Conservation (phyloP, 2,888 invertebrate genomes). For the Heliconius aoede region DNA sequence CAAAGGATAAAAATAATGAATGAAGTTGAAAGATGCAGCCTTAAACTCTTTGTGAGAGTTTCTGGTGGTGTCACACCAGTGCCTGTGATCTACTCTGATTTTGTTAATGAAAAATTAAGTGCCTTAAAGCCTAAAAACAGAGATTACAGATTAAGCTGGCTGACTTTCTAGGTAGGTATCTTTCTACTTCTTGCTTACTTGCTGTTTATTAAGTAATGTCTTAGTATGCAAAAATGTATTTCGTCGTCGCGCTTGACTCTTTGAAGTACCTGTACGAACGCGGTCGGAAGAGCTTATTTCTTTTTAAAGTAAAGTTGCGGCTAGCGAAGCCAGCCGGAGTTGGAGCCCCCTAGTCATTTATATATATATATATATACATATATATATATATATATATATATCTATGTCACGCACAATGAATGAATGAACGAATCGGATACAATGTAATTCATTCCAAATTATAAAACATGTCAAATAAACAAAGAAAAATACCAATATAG, state of each 20-base stretch:
- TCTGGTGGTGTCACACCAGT: background rate
- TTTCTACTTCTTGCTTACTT: too few species aligned
- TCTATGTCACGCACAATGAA: too few species aligned
- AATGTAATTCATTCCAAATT: slow-evolving; percentile 34
- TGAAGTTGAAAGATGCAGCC: slow-evolving; percentile 2
- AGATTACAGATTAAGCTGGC: too few species aligned
- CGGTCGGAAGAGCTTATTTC: too few species aligned
- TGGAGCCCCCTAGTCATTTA: background rate
- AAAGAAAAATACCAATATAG: slow-evolving; percentile 41
- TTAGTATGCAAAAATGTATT: too few species aligned
- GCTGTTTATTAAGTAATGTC: too few species aligned
- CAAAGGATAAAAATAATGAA: slow-evolving; percentile 32
- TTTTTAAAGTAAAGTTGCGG: too few species aligned
- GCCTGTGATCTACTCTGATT: slow-evolving; percentile 4
- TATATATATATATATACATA: background rate
- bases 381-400: background rate
- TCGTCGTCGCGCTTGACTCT: too few species aligned
- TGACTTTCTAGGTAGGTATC: too few species aligned
- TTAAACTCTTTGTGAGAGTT: slow-evolving; percentile 2
- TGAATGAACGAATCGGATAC: background rate
- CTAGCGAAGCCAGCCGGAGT: too few species aligned
- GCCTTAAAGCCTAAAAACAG: background rate
- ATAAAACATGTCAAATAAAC: slow-evolving; percentile 35
- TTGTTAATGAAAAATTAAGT: background rate
- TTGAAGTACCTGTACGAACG: too few species aligned